Conservation (phyloP, 2,113 vertebrate species). For the Corythaeola cristata region DNA sequence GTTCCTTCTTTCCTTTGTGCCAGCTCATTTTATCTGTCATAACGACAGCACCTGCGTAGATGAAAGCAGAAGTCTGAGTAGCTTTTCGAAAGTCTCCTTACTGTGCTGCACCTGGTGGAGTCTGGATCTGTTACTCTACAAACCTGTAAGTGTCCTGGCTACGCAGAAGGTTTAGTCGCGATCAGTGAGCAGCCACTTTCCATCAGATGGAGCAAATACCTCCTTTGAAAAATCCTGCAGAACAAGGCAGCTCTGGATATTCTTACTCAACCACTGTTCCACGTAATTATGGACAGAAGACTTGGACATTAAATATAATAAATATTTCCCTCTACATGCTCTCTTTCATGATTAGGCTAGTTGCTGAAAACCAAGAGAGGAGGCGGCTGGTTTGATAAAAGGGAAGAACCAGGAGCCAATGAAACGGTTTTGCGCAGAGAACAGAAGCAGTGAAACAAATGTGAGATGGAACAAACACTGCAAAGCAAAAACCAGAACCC, state of each 20-base stretch:
- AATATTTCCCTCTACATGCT: not conserved
- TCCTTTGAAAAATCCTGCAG: not conserved
- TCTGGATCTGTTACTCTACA: not conserved
- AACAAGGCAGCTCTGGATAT: not conserved
- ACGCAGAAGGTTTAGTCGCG: not conserved
- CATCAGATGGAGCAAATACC: not conserved
- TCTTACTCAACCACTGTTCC: not conserved
- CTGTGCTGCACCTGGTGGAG: not conserved
- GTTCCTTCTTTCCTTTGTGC: conserved; percentile 47
- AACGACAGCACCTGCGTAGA: not conserved
- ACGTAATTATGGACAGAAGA: not conserved
- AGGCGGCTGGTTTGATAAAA: not conserved
- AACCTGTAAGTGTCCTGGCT: not conserved
- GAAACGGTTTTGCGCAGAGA: not conserved
- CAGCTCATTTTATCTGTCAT: conserved; percentile 56
- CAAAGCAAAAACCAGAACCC: conserved; percentile 24
- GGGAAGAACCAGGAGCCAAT: not conserved
- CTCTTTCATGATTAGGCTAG: not conserved
- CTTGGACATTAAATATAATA: not conserved
- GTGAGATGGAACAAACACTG: not conserved
- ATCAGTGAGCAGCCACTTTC: not conserved
- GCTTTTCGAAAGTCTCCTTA: not conserved
- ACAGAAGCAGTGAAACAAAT: not conserved
- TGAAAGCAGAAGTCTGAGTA: not conserved
- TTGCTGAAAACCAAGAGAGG: not conserved